Evolutionary conservation across 2,888 invertebrate species (phyloP).

Genomic region (Tineola bisselliella): DNA sequence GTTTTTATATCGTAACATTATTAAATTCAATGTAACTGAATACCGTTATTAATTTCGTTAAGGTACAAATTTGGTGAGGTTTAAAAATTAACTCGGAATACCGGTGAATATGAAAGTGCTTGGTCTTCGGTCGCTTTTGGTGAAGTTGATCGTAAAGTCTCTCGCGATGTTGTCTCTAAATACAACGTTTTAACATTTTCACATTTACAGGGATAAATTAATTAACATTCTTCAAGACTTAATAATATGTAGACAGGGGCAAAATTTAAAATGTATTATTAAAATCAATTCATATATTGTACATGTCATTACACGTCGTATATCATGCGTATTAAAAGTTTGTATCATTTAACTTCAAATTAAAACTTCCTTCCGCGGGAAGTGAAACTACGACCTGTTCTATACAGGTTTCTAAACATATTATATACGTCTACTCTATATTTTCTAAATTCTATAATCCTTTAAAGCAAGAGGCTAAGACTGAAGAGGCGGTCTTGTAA

Average conservation of each 20-base stretch:
- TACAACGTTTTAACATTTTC: slow-evolving; percentile 21
- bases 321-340: too few relatives aligned
- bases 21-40: too few relatives aligned
- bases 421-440: not conserved
- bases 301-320: too few relatives aligned
- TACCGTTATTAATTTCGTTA: not conserved
- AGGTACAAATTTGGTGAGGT: not conserved
- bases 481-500: slow-evolving; percentile 32
- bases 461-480: slow-evolving; percentile 17
- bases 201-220: slow-evolving; percentile 18
- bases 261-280: too few relatives aligned
- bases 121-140: not conserved
- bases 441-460: not conserved
- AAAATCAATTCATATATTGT: too few relatives aligned
- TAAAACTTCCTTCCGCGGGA: not conserved
- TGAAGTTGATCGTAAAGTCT: not conserved
- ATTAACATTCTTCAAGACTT: slow-evolving; percentile 19
- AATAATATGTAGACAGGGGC: not conserved
- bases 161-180: slow-evolving; percentile 22
- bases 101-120: not conserved
- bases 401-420: not conserved
- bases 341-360: not conserved
- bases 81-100: not conserved
- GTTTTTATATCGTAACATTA: too few relatives aligned
- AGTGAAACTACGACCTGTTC: not conserved